Percentiles rank a stretch among this genome's conserved stretches.
Evolutionary conservation across 92 coral and sea anemone species (phyloP).

Genomic region (Actinostola sp.): DNA sequence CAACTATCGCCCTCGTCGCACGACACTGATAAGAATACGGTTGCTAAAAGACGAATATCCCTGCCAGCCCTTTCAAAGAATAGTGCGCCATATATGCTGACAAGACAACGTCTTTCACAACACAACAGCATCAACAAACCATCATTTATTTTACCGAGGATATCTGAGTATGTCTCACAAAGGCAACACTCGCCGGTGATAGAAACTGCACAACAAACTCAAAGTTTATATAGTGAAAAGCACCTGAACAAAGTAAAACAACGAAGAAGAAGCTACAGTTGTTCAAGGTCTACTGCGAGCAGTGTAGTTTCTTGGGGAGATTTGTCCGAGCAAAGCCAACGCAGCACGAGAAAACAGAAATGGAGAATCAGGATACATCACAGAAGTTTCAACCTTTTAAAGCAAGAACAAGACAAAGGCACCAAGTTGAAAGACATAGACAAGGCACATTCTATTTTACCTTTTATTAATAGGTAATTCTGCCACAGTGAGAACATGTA

Average conservation of each 20-base stretch:
- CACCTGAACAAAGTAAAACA: not conserved
- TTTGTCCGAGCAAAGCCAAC: not conserved
- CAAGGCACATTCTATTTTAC: not conserved
- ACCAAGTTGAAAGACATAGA: not conserved
- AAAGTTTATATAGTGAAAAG: constrained; percentile 1
- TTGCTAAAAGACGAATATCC: constrained; percentile 3
- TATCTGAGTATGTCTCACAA: not conserved
- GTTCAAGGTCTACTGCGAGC: not conserved
- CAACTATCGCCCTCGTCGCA: too few species aligned
- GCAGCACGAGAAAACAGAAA: constrained; percentile 2
- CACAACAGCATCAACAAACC: not conserved
- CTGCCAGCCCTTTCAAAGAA: not conserved
- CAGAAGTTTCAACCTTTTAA: not conserved
- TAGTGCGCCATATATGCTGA: not conserved
- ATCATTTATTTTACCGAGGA: not conserved
- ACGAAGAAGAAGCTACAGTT: constrained; percentile 2
- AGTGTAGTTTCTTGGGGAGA: not conserved
- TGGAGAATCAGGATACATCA: constrained; percentile 4
- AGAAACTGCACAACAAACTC: too few species aligned
- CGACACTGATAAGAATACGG: too few species aligned
- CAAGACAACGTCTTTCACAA: constrained; percentile 7
- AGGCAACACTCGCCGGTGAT: not conserved
- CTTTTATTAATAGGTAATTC: too few species aligned
- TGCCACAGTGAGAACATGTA: too few species aligned
- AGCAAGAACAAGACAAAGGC: not conserved